Percentiles rank a stretch among this genome's conserved stretches.
These are phyloP conservation scores for Morpho helenor DNA, from an alignment of 2,888 invertebrate genomes.

Conservation along the genomic window DNA sequence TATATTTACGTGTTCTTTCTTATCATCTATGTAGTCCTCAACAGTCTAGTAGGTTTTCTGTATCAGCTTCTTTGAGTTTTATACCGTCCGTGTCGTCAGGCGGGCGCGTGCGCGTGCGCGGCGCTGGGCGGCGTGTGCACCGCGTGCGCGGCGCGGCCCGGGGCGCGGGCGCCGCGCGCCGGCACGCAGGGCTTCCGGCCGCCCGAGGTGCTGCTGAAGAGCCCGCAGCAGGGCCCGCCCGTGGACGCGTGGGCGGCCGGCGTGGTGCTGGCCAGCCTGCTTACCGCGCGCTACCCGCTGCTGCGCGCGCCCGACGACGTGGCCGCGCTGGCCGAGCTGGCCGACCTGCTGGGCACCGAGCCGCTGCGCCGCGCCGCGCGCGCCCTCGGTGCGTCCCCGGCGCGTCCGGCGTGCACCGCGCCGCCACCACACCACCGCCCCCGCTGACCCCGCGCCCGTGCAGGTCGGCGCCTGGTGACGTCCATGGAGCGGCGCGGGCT, in stretches of 20 bases:
- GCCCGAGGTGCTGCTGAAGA: conserved; percentile 86
- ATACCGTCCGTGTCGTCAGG: neutral
- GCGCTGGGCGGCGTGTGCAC: conserved; percentile 38
- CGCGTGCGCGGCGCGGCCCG: conserved; percentile 82
- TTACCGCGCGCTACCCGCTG: conserved; percentile 90
- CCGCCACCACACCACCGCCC: no score
- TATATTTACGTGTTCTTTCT: no score
- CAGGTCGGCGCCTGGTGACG: conserved; percentile 48
- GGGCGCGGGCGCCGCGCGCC: conserved; percentile 79
- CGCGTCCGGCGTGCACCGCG: conserved; percentile 43
- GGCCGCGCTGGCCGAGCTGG: conserved; percentile 89
- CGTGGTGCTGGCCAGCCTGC: conserved; percentile 84
- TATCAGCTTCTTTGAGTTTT: no score
- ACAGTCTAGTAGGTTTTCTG: no score
- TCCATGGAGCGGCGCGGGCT: conserved; percentile 47
- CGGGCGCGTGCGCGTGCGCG: conserved; percentile 66
- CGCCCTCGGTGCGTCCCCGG: conserved; percentile 82
- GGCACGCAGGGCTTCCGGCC: conserved; percentile 95
- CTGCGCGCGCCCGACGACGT: conserved; percentile 87
- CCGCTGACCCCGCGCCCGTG: neutral
- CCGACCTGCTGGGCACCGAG: conserved; percentile 86
- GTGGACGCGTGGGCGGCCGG: conserved; percentile 95
- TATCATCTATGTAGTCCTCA: no score
- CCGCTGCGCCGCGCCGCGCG: conserved; percentile 83
- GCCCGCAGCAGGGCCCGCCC: conserved; percentile 88